Conservation (phyloP, 2,113 vertebrate genomes). For the Dendropsophus ebraccatus region DNA sequence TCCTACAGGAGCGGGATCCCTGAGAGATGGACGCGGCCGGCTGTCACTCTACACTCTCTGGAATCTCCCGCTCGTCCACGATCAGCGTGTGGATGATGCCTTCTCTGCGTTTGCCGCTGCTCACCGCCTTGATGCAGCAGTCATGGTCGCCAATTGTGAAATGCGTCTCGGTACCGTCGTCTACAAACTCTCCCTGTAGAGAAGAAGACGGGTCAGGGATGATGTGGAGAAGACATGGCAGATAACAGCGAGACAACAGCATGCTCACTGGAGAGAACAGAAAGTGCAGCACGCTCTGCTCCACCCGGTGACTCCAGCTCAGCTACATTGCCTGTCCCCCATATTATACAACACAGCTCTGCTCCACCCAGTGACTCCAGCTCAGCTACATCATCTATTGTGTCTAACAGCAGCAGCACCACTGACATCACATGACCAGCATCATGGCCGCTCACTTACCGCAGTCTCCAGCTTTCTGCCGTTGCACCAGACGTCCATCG, state of each 20-base stretch:
- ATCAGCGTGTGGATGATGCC: conserved; percentile 90
- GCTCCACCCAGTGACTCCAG: background rate
- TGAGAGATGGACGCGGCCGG: conserved; percentile 57
- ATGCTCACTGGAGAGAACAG: too few species aligned
- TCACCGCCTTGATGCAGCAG: conserved; percentile 96
- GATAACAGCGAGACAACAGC: background rate
- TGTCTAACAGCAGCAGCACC: too few species aligned
- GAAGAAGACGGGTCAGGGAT: background rate
- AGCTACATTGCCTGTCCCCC: too few species aligned
- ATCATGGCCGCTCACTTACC: conserved; percentile 74
- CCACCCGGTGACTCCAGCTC: too few species aligned
- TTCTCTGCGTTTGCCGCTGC: conserved; percentile 93
- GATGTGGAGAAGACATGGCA: background rate
- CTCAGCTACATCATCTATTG: background rate
- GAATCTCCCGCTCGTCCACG: conserved; percentile 87
- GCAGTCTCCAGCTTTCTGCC: conserved; percentile 94
- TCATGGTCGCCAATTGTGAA: conserved; percentile 87
- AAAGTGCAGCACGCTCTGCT: too few species aligned
- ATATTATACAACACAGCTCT: background rate
- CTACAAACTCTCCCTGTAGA: conserved; percentile 95
- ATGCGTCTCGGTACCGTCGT: conserved; percentile 97
- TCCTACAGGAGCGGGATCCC: conserved; percentile 65
- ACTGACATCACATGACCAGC: background rate
- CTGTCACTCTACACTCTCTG: conserved; percentile 81
- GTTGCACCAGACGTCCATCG: conserved; percentile 98